Percentiles rank a stretch among this genome's conserved stretches.
phyloP scores from a whole-genome alignment of 2,113 vertebrate species.

The Serranochromis macrocephalus region DNA sequence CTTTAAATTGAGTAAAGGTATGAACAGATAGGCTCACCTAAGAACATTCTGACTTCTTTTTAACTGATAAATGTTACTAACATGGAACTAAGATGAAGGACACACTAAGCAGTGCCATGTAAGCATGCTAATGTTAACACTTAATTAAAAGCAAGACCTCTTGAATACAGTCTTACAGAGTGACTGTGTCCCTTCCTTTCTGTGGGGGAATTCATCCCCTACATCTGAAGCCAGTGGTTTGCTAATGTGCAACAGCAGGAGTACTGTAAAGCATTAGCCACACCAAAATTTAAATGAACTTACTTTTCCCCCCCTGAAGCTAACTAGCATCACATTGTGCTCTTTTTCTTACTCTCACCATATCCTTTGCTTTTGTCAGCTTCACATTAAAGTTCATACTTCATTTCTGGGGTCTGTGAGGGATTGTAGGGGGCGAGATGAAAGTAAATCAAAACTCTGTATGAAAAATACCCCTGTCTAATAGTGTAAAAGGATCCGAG shows the following conservation, averaged over 20 bases:
- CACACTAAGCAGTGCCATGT: not conserved
- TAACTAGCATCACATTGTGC: not conserved
- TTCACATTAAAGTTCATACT: not conserved
- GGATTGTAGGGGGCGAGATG: not conserved
- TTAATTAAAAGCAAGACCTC: not conserved
- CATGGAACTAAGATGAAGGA: not conserved
- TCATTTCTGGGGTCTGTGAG: not conserved
- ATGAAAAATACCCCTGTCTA: not conserved
- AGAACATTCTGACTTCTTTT: not conserved
- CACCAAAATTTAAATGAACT: not conserved
- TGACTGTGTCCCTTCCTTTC: not conserved
- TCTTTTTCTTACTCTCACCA: not conserved
- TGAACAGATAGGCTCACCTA: not conserved
- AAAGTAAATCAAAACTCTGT: not conserved
- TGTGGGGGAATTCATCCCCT: not conserved
- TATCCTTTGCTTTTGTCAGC: not conserved
- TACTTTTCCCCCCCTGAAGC: not conserved
- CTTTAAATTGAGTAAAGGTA: not conserved
- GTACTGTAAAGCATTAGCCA: not conserved
- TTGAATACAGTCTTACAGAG: not conserved
- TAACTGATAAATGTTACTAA: not conserved
- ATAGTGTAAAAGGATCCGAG: not conserved
- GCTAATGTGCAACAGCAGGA: not conserved
- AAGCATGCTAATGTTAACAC: not conserved
- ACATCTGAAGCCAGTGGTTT: not conserved